These are phyloP conservation scores for Malthinus seriepunctatus DNA, from an alignment of 2,888 invertebrate species.

Conservation along the genomic window DNA sequence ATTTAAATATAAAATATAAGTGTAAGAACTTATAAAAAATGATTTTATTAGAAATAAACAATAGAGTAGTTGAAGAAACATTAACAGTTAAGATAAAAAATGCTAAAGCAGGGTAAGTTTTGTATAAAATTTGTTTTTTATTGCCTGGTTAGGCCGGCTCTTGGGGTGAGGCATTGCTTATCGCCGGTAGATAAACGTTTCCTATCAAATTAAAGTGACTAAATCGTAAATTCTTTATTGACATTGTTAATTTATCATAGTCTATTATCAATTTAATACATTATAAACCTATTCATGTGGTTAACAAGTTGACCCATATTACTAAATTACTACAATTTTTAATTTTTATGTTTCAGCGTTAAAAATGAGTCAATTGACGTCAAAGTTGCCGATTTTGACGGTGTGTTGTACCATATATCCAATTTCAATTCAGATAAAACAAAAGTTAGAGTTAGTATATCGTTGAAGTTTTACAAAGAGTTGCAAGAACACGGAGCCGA, in stretches of 20 bases:
- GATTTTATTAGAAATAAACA: conserved; percentile 98
- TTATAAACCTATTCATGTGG: neutral
- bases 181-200: conserved; percentile 17
- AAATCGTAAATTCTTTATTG: neutral
- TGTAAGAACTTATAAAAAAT: conserved; percentile 57
- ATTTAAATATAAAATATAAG: conserved; percentile 30
- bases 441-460: conserved; percentile 98
- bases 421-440: conserved; percentile 96
- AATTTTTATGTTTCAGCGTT: conserved; percentile 66
- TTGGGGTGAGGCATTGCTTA: conserved; percentile 30
- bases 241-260: too few relatives aligned
- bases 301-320: conserved; percentile 2
- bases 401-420: conserved; percentile 97
- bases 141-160: conserved; percentile 19
- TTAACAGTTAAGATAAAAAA: conserved; percentile 94
- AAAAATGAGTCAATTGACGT: conserved; percentile 97
- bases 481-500: conserved; percentile 98
- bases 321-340: conserved; percentile 43
- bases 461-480: conserved; percentile 97
- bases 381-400: conserved; percentile 96
- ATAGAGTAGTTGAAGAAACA: conserved; percentile 98
- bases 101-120: conserved; percentile 92
- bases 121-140: conserved; percentile 6
- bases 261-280: neutral
- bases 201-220: conserved; percentile 5